Base-by-base conservation (phyloP, 2,797 vertebrate genomes). In the Eidolon dupreanum region DNA sequence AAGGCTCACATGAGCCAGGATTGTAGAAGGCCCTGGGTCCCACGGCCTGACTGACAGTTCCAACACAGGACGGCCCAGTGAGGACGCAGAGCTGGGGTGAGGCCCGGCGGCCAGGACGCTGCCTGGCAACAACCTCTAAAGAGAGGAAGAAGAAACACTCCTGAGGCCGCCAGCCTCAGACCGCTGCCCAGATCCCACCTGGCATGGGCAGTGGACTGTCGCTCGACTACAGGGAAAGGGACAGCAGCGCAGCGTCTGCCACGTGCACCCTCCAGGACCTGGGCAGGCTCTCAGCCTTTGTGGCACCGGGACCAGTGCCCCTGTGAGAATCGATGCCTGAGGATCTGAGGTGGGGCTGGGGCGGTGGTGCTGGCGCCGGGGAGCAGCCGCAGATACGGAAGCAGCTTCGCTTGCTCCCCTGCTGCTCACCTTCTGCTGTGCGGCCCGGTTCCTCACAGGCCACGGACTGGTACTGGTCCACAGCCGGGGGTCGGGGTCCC, bases 41-140 rank as follows among this genome's bases (percentile, higher is more conserved):
- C 0, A 0, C 0, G 0, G 11, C 46, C 61, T 0, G 0, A 17
- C 20, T 2, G 43, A 26, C 61, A 63, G 10, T 10, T 1, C 61
- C 26, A 8, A 36, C 81, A 16, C 55, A 15, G 57, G 71, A 3
- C 4, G 4, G 46, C 61, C 26, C 26, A 10, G 24, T 5, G 57
- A 57, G 41, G 46, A 66, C 4, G 16, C 33, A 3, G 17, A 15
- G 3, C 8, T 4, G 31, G 49, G 0, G 1, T 5, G 12, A 20
- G 6, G 19, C 20, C 15, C 9, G 16, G 5, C 4, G 63, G 41
- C 8, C 55, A 53, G 41, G 81, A 75, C 36, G 11, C 73, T 19
- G 20, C n/a, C 55, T 28, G 16, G 5, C 1, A 36, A 6, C 2
- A 7, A 7, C 1, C 46, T n/a, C 3, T 5, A 3, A 22, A n/a